Evolutionary conservation across 2,888 invertebrate genomes (phyloP).

Genomic region (Sylvicola fuscatus): DNA sequence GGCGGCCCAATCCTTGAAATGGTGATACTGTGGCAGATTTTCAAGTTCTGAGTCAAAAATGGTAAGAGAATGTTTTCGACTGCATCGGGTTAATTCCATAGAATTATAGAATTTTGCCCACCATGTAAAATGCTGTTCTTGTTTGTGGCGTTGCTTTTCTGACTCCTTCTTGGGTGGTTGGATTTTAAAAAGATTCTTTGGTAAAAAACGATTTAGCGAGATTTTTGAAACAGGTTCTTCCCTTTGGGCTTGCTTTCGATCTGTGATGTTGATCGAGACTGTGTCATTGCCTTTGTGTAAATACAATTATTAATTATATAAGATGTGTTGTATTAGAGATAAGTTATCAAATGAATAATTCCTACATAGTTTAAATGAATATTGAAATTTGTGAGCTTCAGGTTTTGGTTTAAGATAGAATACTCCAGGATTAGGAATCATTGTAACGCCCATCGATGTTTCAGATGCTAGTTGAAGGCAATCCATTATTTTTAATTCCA

Average conservation of each 20-base stretch:
- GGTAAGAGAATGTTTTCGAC: conserved; percentile 18
- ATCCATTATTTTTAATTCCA: too few relatives aligned
- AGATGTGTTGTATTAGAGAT: too few relatives aligned
- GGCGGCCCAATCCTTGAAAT: conserved; percentile 45
- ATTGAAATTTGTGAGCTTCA: too few relatives aligned
- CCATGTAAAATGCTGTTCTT: conserved; percentile 27
- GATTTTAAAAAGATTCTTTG: background rate
- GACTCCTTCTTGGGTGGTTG: background rate
- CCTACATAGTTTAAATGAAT: too few relatives aligned
- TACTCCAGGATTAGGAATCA: too few relatives aligned
- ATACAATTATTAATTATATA: too few relatives aligned
- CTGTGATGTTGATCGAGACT: too few relatives aligned
- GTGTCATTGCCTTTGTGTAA: too few relatives aligned
- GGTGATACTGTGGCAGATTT: conserved; percentile 38
- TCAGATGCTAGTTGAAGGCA: too few relatives aligned
- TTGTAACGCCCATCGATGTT: too few relatives aligned
- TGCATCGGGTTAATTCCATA: conserved; percentile 11
- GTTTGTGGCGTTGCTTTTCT: conserved; percentile 7
- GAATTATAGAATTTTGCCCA: conserved; percentile 35
- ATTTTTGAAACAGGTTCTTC: background rate
- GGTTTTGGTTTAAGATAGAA: too few relatives aligned
- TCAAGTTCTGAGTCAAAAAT: conserved; percentile 48
- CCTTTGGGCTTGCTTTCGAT: background rate
- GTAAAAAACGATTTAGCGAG: background rate
- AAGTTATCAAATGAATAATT: too few relatives aligned